Conservation (phyloP, 2,113 vertebrate species). For the Dolichallabes microphthalmus region DNA sequence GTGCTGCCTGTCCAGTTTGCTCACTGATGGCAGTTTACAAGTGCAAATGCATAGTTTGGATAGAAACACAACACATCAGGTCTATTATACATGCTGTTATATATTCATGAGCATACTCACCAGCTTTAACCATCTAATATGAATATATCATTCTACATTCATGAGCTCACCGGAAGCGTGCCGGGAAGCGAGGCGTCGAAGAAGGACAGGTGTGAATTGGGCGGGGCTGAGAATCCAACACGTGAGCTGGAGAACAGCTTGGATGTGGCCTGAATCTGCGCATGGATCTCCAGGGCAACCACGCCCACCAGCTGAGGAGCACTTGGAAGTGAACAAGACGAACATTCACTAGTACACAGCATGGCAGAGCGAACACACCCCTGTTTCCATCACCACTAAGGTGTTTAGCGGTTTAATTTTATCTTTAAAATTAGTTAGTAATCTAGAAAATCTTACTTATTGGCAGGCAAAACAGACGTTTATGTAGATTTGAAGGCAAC, state of each 20-base stretch:
- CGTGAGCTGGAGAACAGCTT: constrained; percentile 92
- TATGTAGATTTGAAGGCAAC: too few relatives aligned
- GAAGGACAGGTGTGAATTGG: constrained; percentile 92
- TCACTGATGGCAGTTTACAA: too few relatives aligned
- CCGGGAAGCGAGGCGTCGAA: constrained; percentile 96
- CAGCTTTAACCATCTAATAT: not conserved
- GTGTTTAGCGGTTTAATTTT: not conserved
- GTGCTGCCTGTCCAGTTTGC: too few relatives aligned
- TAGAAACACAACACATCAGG: too few relatives aligned
- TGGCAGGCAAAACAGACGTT: too few relatives aligned
- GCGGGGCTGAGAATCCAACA: constrained; percentile 86
- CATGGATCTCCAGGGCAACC: constrained; percentile 94
- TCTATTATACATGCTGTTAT: too few relatives aligned
- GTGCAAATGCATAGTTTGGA: too few relatives aligned
- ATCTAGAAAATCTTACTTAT: too few relatives aligned
- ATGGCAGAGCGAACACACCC: not conserved
- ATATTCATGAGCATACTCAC: too few relatives aligned
- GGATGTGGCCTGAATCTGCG: constrained; percentile 89
- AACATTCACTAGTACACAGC: not conserved
- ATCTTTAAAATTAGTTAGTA: too few relatives aligned
- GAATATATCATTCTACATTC: too few relatives aligned
- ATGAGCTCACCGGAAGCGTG: constrained; percentile 88
- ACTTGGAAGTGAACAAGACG: constrained; percentile 61
- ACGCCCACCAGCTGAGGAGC: constrained; percentile 79
- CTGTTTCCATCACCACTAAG: not conserved